Evolutionary conservation across 2,113 vertebrate species (phyloP).

Genomic region (Semnornis frantzii): DNA sequence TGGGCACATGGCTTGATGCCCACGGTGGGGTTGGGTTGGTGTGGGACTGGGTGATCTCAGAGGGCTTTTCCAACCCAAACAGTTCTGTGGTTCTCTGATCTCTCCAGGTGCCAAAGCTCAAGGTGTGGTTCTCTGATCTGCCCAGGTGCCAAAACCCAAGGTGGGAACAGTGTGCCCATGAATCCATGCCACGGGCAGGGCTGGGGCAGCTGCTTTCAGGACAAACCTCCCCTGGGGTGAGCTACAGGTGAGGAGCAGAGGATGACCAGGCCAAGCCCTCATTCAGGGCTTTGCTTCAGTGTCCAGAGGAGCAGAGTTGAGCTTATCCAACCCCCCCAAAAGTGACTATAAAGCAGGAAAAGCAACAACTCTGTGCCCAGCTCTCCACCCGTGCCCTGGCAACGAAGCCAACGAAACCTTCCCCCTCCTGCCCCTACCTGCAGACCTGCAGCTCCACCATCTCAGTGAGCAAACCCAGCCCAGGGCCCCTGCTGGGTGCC

Average conservation of each 20-base stretch:
- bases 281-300: not conserved
- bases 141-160: not conserved
- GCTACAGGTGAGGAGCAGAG: no score
- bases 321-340: not conserved
- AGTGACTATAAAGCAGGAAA: not conserved
- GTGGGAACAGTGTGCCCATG: not conserved
- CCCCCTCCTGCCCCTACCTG: not conserved
- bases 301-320: not conserved
- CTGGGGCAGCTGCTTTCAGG: not conserved
- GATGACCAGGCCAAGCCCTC: rapidly evolving
- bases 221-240: not conserved
- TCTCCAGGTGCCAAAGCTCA: no score
- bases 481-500: not conserved
- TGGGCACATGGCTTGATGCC: no score
- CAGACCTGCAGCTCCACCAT: not conserved
- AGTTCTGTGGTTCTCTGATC: no score
- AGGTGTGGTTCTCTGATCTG: no score
- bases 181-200: not conserved
- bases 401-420: no score
- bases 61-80: no score
- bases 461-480: not conserved
- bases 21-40: no score
- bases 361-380: not conserved
- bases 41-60: no score
- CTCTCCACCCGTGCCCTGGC: rapidly evolving